Evolutionary conservation across 2,888 invertebrate genomes (phyloP).

Genomic region (Stenodera caucasica): DNA sequence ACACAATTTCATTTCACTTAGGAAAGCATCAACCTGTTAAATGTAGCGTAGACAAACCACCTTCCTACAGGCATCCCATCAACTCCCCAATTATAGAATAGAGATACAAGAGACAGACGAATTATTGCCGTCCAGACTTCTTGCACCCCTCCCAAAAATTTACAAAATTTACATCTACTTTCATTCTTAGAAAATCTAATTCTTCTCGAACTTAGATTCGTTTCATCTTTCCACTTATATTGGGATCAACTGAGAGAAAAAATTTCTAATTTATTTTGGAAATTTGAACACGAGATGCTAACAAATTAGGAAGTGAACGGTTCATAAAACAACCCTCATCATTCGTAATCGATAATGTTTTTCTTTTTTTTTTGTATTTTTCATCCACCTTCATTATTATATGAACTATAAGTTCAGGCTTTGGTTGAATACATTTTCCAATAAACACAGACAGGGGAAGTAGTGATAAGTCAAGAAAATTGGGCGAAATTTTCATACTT

Average conservation of each 20-base stretch:
- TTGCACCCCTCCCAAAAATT: too few species aligned
- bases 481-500: slow-evolving; percentile 27
- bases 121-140: background rate
- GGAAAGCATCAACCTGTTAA: slow-evolving; percentile 43
- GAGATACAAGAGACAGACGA: background rate
- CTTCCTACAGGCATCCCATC: background rate
- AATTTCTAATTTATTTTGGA: slow-evolving; percentile 20
- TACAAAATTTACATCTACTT: slow-evolving; percentile 11
- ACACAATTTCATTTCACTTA: slow-evolving; percentile 40
- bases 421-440: slow-evolving; percentile 26
- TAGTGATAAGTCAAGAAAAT: slow-evolving; percentile 32
- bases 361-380: background rate
- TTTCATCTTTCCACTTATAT: background rate
- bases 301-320: slow-evolving; percentile 15
- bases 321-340: slow-evolving; percentile 18
- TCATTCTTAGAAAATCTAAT: slow-evolving; percentile 5
- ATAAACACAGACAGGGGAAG: slow-evolving; percentile 29
- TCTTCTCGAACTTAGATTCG: background rate
- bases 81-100: background rate
- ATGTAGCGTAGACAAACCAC: slow-evolving; percentile 29
- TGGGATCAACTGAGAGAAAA: background rate
- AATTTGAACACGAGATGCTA: slow-evolving; percentile 16
- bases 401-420: slow-evolving; percentile 21
- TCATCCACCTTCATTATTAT: background rate
- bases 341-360: slow-evolving; percentile 7